phyloP scores from a whole-genome alignment of 2,113 vertebrate species.

The Cygnus atratus region DNA sequence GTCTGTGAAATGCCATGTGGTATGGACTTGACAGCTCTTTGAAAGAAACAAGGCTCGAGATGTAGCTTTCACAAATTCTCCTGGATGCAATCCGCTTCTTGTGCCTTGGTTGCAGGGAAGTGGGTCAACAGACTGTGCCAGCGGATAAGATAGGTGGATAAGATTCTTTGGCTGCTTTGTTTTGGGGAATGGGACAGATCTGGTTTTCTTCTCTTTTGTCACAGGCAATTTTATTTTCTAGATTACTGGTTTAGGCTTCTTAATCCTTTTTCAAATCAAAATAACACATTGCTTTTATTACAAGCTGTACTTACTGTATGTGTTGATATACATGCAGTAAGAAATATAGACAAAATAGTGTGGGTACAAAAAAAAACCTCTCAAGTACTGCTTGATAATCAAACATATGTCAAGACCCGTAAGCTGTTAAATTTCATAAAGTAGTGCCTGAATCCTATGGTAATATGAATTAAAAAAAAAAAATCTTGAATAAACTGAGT shows the following conservation, averaged over 20 bases:
- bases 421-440: not conserved
- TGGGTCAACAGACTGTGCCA: conserved; percentile 1
- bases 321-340: not conserved
- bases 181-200: not conserved
- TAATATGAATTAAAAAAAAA: not conserved
- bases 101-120: not conserved
- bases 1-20: not conserved
- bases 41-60: not conserved
- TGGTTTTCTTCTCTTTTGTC: not conserved
- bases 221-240: not conserved
- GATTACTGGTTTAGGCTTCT: not conserved
- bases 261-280: not conserved
- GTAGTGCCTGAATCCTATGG: not conserved
- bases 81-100: not conserved
- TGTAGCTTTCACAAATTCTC: conserved; percentile 20
- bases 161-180: not conserved
- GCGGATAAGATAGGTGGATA: not conserved
- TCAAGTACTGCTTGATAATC: not conserved
- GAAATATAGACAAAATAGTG: not conserved
- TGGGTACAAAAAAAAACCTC: not conserved
- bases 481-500: not conserved
- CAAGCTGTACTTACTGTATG: not conserved
- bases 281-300: not conserved
- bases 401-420: not conserved
- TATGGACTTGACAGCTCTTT: not conserved